Conservation (phyloP, 2,113 vertebrate genomes). For the Phalacrocorax brasilianus region DNA sequence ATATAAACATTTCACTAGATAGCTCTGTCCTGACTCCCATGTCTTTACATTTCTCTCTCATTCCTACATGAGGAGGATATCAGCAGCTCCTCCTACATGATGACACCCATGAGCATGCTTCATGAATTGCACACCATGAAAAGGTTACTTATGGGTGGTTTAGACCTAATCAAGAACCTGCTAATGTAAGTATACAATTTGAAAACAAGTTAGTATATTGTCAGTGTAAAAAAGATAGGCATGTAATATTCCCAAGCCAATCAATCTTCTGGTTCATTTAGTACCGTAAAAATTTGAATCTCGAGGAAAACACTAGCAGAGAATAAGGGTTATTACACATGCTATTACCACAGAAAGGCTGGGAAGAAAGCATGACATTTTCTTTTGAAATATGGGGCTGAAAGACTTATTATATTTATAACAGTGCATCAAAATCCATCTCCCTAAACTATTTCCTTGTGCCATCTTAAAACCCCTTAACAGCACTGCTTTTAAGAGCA, state of each 20-base stretch:
- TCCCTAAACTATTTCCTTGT: background rate
- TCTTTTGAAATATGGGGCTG: background rate
- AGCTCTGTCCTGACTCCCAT: background rate
- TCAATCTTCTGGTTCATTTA: slow-evolving; percentile 32
- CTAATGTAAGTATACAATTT: background rate
- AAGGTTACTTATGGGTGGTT: background rate
- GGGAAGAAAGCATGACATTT: background rate
- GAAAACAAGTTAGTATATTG: background rate
- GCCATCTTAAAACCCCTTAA: slow-evolving; percentile 2
- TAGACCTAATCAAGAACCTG: background rate
- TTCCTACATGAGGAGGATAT: background rate
- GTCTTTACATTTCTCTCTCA: background rate
- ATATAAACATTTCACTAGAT: background rate
- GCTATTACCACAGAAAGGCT: background rate
- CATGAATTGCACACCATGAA: background rate
- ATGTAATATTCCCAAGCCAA: slow-evolving; percentile 6
- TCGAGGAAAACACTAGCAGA: background rate
- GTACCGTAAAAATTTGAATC: background rate
- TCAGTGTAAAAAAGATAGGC: background rate
- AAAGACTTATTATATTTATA: background rate
- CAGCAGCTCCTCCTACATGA: background rate
- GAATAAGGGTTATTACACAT: background rate
- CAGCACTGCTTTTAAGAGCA: slow-evolving; percentile 23
- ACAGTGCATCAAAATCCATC: slow-evolving; percentile 44
- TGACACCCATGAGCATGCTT: background rate